A percentile compares a stretch with the other conserved stretches of the same genome.
Conservation (phyloP, 2,113 vertebrate species). For the Tichodroma muraria region DNA sequence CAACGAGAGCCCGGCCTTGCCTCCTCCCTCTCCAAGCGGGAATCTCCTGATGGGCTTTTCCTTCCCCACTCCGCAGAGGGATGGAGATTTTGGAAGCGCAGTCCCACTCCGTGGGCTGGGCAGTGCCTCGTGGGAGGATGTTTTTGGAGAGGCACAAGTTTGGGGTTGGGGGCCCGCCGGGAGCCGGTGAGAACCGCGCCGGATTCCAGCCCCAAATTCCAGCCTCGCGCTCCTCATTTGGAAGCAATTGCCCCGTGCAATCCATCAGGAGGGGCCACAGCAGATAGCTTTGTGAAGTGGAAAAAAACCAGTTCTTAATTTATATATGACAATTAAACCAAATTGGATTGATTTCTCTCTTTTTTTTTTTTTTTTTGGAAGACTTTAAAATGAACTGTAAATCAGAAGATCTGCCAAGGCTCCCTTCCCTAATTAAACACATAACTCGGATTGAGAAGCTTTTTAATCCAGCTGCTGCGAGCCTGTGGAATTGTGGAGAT, state of each 20-base stretch:
- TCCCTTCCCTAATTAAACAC: constrained; percentile 54
- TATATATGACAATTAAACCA: constrained; percentile 31
- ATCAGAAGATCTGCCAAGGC: constrained; percentile 53
- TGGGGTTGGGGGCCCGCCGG: background rate
- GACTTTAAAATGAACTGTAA: constrained; percentile 37
- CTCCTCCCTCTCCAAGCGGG: background rate
- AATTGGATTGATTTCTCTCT: background rate
- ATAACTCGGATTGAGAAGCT: constrained; percentile 6
- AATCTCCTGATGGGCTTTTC: background rate
- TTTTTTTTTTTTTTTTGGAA: background rate
- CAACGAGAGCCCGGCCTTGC: background rate
- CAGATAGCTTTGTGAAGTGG: constrained; percentile 26
- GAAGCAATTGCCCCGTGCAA: background rate
- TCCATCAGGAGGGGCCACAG: background rate
- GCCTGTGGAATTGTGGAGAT: background rate
- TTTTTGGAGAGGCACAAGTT: too few species aligned
- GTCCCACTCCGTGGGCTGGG: background rate
- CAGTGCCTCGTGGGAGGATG: background rate
- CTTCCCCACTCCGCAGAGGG: background rate
- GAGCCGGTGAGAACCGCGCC: background rate
- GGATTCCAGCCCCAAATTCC: too few species aligned
- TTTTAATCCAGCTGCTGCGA: constrained; percentile 47
- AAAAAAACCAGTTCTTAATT: constrained; percentile 41
- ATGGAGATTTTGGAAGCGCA: background rate
- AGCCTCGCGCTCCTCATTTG: background rate